Conservation (phyloP, 2,797 vertebrate species). For the Acrossocheilus wenchowensis region DNA sequence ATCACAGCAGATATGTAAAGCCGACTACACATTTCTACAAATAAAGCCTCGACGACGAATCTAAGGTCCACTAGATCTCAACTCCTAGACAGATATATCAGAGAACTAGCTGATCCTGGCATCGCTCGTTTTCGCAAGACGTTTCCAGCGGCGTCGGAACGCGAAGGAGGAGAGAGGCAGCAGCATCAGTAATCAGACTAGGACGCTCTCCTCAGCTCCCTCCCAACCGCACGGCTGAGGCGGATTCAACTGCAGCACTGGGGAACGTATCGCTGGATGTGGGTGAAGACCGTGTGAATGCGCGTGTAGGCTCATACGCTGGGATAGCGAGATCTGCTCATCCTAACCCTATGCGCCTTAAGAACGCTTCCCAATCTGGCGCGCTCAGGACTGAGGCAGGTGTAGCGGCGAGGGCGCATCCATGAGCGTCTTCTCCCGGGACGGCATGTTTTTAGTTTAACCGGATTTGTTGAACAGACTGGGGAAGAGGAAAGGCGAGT, state of each 20-base stretch:
- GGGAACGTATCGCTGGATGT: conserved; percentile 69
- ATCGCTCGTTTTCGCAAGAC: conserved; percentile 55
- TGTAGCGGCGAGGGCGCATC: conserved; percentile 77
- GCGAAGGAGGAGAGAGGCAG: conserved; percentile 65
- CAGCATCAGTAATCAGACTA: conserved; percentile 70
- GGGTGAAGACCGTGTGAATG: conserved; percentile 74
- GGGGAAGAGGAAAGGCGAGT: conserved; percentile 81
- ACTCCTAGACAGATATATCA: conserved; percentile 26
- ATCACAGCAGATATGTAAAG: conserved; percentile 34
- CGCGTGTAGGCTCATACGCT: conserved; percentile 64
- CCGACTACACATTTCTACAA: conserved; percentile 26
- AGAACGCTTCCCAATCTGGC: conserved; percentile 66
- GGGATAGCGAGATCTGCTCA: conserved; percentile 72
- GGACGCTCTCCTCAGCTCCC: conserved; percentile 50
- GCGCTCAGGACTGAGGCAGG: conserved; percentile 77
- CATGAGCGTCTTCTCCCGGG: conserved; percentile 80
- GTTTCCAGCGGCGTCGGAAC: conserved; percentile 63
- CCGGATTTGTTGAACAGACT: conserved; percentile 76
- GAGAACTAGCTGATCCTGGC: conserved; percentile 55
- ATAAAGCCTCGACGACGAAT: conserved; percentile 27
- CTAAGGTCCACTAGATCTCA: conserved; percentile 39
- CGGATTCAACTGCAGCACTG: conserved; percentile 53
- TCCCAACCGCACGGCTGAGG: conserved; percentile 46
- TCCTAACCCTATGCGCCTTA: conserved; percentile 64
- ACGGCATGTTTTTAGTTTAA: conserved; percentile 78